A percentile compares a stretch with the other conserved stretches of the same genome.
These are phyloP conservation scores for Lanius ludovicianus DNA, from an alignment of 2,113 vertebrate species.

Conservation along the genomic window DNA sequence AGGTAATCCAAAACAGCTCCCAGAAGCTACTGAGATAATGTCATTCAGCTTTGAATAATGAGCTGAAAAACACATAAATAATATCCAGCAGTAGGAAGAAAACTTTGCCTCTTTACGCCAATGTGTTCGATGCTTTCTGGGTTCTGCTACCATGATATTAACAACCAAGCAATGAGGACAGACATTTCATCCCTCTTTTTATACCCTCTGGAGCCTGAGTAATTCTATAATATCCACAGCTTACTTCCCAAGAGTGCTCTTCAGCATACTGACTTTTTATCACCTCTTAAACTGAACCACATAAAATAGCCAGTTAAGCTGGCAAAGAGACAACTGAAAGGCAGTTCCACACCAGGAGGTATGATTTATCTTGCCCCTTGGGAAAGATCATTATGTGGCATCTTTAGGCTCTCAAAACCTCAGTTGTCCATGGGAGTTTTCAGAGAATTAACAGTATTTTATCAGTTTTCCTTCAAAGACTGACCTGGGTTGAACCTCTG, in stretches of 20 bases:
- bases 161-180: not conserved
- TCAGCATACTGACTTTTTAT: constrained; percentile 44
- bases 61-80: not conserved
- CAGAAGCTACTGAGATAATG: not conserved
- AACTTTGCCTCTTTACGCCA: not conserved
- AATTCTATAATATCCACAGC: constrained; percentile 16
- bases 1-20: not conserved
- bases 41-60: not conserved
- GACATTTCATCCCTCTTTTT: constrained; percentile 6
- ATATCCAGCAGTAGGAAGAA: not conserved
- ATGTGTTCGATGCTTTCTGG: not conserved
- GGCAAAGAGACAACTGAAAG: constrained; percentile 15
- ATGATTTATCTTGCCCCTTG: constrained; percentile 8
- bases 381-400: constrained; percentile 11
- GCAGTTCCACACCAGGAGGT: not conserved
- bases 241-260: constrained; percentile 20
- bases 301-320: constrained; percentile 18
- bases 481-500: not conserved
- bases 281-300: constrained; percentile 35
- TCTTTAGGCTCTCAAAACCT: constrained; percentile 22
- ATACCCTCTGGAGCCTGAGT: constrained; percentile 17
- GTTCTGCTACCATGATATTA: not conserved
- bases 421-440: not conserved
- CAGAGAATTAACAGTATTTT: constrained; percentile 36
- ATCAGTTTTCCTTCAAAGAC: constrained; percentile 6